phyloP scores from a whole-genome alignment of 1,140 invertebrate genomes.

The Pentalonia nigronervosa region DNA sequence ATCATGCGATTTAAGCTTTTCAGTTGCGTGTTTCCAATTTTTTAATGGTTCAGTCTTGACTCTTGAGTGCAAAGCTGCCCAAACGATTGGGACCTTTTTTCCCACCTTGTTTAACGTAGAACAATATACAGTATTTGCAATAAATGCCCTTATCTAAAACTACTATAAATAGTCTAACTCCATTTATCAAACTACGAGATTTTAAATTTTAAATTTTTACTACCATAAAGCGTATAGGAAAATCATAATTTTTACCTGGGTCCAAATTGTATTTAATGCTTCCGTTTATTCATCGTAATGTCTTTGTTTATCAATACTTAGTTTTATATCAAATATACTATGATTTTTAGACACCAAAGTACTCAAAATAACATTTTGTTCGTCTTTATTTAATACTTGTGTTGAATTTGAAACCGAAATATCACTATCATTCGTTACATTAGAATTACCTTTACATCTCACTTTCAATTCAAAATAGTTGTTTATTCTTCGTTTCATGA shows the following conservation, averaged over 20 bases:
- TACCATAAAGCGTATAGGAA: background rate
- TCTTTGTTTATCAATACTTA: background rate
- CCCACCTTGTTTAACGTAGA: background rate
- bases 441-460: too few relatives aligned
- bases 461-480: too few relatives aligned
- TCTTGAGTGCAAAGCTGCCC: background rate
- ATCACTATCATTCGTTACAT: too few relatives aligned
- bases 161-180: background rate
- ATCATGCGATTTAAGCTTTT: background rate
- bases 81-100: background rate
- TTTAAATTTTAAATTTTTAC: constrained; percentile 23
- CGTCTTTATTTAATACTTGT: too few relatives aligned
- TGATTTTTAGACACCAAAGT: too few relatives aligned
- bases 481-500: background rate
- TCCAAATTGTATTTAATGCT: background rate
- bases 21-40: background rate
- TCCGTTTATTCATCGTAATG: background rate
- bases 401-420: too few relatives aligned
- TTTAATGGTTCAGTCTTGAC: too few relatives aligned
- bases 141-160: constrained; percentile 18
- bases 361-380: too few relatives aligned
- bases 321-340: too few relatives aligned
- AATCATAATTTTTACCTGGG: constrained; percentile 5
- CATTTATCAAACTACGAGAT: background rate
- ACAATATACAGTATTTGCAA: background rate